Evolutionary conservation across 2,113 vertebrate species (phyloP).

Genomic region (Crotalus horridus): DNA sequence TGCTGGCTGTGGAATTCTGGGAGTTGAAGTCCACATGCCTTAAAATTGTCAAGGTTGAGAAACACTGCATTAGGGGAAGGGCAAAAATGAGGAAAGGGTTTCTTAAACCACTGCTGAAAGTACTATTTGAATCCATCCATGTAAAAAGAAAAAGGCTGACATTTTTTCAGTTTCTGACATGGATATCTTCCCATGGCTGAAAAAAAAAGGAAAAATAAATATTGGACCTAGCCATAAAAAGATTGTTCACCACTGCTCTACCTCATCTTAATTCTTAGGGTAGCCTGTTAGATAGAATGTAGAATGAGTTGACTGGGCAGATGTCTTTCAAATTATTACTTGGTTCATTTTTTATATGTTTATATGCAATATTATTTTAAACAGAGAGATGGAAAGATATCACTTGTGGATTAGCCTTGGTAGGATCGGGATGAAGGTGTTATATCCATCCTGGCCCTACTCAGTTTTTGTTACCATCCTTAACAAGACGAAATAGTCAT

Average conservation of each 20-base stretch:
- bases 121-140: neutral
- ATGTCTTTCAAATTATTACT: neutral
- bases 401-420: neutral
- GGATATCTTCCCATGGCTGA: neutral
- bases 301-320: neutral
- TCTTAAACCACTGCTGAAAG: neutral
- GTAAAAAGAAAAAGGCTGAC: neutral
- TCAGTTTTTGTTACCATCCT: neutral
- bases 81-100: neutral
- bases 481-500: neutral
- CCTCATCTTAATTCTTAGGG: neutral
- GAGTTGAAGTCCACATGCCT: too few relatives aligned
- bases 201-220: neutral
- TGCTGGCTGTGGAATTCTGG: too few relatives aligned
- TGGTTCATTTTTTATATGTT: neutral
- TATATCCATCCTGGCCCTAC: neutral
- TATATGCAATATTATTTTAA: neutral
- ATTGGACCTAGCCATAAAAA: neutral
- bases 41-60: too few relatives aligned
- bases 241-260: neutral
- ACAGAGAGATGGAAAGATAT: neutral
- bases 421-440: neutral
- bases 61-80: too few relatives aligned
- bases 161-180: neutral
- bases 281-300: too few relatives aligned